Percentiles rank a stretch among this genome's conserved stretches.
phyloP scores from a whole-genome alignment of 2,113 vertebrate genomes.

The Crotalus viridis region DNA sequence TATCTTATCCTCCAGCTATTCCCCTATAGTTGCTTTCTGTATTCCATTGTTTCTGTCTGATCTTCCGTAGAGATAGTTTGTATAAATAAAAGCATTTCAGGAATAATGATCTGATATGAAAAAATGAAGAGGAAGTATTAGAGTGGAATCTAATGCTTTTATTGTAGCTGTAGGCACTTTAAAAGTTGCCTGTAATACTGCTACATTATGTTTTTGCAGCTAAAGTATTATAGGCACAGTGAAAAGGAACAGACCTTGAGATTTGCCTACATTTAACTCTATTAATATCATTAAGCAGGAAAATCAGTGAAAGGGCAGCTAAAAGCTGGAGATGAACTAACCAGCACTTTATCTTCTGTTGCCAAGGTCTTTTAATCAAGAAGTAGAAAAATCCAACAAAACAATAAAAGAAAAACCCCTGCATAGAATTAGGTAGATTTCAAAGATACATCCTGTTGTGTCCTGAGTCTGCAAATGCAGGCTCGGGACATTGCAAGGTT shows the following conservation, averaged over 20 bases:
- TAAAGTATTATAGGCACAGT: slow-evolving; percentile 44
- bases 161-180: slow-evolving; percentile 36
- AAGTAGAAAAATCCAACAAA: slow-evolving; percentile 60
- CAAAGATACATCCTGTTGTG: neutral
- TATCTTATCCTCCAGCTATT: slow-evolving; percentile 4
- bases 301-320: slow-evolving; percentile 57
- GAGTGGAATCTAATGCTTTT: slow-evolving; percentile 27
- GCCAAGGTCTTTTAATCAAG: slow-evolving; percentile 76
- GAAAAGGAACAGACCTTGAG: slow-evolving; percentile 44
- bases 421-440: slow-evolving; percentile 28
- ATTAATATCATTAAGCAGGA: slow-evolving; percentile 65
- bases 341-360: slow-evolving; percentile 64
- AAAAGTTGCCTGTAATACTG: slow-evolving; percentile 13
- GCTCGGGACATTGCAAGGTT: too few relatives aligned
- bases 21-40: neutral
- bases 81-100: slow-evolving; percentile 30
- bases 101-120: slow-evolving; percentile 41
- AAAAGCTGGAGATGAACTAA: slow-evolving; percentile 67
- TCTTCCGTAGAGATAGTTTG: slow-evolving; percentile 41
- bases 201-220: slow-evolving; percentile 32
- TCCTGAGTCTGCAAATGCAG: too few relatives aligned
- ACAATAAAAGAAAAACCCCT: slow-evolving; percentile 33
- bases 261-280: slow-evolving; percentile 65
- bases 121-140: slow-evolving; percentile 20
- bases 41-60: neutral